Conservation (phyloP, 2,797 vertebrate species). For the Xyrichtys novacula region DNA sequence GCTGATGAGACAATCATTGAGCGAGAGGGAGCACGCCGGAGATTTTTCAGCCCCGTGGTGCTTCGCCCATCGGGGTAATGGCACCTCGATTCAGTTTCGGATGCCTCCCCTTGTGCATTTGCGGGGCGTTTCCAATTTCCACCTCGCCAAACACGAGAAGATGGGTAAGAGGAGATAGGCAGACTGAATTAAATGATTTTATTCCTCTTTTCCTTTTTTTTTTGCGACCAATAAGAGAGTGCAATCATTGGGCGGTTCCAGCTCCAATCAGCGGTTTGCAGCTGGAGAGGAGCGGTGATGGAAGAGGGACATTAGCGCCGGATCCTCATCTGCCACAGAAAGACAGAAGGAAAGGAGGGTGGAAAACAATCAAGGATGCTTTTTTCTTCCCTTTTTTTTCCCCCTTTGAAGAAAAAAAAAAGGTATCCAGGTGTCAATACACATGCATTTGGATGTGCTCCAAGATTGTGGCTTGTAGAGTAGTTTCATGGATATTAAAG, state of each 20-base stretch:
- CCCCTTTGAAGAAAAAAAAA: background rate
- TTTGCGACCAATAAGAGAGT: constrained; percentile 53
- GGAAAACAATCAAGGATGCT: constrained; percentile 64
- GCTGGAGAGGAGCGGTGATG: constrained; percentile 76
- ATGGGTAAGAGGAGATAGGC: constrained; percentile 66
- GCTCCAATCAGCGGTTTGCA: constrained; percentile 79
- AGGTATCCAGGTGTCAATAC: background rate
- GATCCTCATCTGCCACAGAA: constrained; percentile 67
- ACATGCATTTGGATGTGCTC: background rate
- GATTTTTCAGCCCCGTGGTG: constrained; percentile 71
- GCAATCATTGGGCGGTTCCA: constrained; percentile 71
- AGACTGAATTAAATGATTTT: constrained; percentile 67
- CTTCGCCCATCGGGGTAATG: constrained; percentile 64
- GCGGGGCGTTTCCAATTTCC: constrained; percentile 78
- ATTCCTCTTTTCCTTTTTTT: constrained; percentile 11
- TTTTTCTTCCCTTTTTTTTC: constrained; percentile 16
- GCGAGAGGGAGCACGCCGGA: constrained; percentile 57
- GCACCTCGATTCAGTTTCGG: constrained; percentile 62
- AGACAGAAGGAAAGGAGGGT: constrained; percentile 56
- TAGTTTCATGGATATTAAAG: no score
- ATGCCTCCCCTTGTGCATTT: constrained; percentile 53
- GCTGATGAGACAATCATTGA: constrained; percentile 83
- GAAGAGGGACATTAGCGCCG: constrained; percentile 78
- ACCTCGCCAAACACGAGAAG: constrained; percentile 70
- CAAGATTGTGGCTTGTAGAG: no score